Conservation (phyloP, 1,140 invertebrate genomes). For the Fragariocoptes setiger region DNA sequence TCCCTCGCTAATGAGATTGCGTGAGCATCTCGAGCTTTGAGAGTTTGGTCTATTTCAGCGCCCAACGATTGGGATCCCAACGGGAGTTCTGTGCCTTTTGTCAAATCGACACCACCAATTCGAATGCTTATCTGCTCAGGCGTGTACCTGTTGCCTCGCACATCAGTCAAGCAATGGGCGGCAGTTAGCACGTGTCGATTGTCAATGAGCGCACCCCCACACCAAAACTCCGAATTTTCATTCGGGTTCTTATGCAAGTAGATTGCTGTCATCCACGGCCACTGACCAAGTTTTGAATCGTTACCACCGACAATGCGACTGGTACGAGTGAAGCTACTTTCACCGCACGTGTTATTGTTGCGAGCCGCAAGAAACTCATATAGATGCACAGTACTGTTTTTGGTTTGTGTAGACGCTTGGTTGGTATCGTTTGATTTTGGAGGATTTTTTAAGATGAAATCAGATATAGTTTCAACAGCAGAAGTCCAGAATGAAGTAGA, state of each 20-base stretch:
- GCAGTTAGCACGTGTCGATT: conserved; percentile 28
- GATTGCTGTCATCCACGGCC: conserved; percentile 12
- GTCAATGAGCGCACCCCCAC: conserved; percentile 29
- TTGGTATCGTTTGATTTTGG: not conserved
- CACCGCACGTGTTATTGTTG: not conserved
- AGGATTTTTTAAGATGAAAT: not conserved
- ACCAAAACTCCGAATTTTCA: conserved; percentile 20
- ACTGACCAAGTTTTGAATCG: conserved; percentile 12
- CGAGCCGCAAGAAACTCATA: too few relatives aligned
- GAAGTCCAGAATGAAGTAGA: too few relatives aligned
- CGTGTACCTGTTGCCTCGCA: conserved; percentile 10
- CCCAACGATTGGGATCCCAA: not conserved
- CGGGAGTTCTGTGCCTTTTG: not conserved
- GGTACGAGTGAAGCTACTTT: not conserved
- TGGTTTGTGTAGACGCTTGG: too few relatives aligned
- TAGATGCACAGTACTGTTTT: too few relatives aligned
- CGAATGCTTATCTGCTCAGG: not conserved
- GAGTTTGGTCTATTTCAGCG: not conserved
- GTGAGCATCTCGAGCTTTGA: not conserved
- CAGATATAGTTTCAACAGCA: too few relatives aligned
- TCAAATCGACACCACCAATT: not conserved
- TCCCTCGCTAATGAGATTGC: not conserved
- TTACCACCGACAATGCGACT: conserved; percentile 12
- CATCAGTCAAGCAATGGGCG: conserved; percentile 26
- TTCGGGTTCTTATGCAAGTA: not conserved